A percentile compares a stretch with the other conserved stretches of the same genome.
Evolutionary conservation across 1,140 invertebrate species (phyloP).

Genomic region (Metaphire vulgaris): DNA sequence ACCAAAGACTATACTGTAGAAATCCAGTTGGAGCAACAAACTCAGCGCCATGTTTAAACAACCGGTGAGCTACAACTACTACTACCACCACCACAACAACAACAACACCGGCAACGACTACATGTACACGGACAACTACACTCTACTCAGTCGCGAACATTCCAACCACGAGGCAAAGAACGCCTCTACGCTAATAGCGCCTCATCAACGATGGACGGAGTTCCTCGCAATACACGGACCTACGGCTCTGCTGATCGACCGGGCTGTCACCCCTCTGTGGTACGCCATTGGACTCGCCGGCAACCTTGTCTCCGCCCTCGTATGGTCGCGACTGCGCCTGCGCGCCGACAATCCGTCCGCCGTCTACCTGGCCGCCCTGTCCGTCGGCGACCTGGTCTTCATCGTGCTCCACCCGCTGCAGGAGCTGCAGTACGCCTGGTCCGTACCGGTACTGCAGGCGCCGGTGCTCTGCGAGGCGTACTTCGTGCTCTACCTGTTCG

Average conservation of each 20-base stretch:
- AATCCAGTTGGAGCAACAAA: too few species aligned
- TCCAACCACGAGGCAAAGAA: too few species aligned
- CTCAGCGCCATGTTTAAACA: too few species aligned
- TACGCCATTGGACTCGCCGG: slow-evolving; percentile 42
- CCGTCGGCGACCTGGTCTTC: slow-evolving; percentile 44
- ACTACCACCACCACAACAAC: background rate
- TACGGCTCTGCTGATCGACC: background rate
- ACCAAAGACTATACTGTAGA: too few species aligned
- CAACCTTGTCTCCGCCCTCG: slow-evolving; percentile 43
- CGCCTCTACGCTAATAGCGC: too few species aligned
- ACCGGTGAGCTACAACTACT: too few species aligned
- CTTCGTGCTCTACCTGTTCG: slow-evolving; percentile 38
- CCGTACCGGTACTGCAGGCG: slow-evolving; percentile 32
- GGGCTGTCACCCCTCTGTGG: slow-evolving; percentile 5
- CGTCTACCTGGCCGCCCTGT: slow-evolving; percentile 45
- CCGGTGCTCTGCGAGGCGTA: slow-evolving; percentile 42
- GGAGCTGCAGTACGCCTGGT: slow-evolving; percentile 38
- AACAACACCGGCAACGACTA: background rate
- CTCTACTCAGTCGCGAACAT: background rate
- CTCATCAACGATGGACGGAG: background rate
- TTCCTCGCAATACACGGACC: background rate
- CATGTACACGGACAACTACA: background rate
- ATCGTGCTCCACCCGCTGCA: slow-evolving; percentile 40
- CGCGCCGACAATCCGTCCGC: slow-evolving; percentile 42
- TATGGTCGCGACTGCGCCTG: slow-evolving; percentile 46